These are phyloP conservation scores for Clytia hemisphaerica DNA, from an alignment of 30 jellyfish, hydroid and myxozoan species.

Conservation along the genomic window DNA sequence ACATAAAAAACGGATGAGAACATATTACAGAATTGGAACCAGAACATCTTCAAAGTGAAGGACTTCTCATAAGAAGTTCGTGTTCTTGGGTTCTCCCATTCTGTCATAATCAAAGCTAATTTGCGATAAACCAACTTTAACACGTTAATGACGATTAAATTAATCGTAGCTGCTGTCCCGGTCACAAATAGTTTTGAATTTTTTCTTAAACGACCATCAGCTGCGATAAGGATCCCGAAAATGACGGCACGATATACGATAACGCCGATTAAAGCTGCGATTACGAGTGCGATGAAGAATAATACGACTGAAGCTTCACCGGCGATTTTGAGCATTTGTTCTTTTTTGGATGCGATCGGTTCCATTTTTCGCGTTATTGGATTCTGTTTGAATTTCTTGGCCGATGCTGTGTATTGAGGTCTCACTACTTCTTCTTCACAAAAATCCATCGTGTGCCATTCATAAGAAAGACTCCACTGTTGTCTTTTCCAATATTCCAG, in stretches of 20 bases:
- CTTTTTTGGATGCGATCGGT: conserved; percentile 27
- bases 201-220: conserved; percentile 25
- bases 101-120: conserved; percentile 30
- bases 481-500: conserved; percentile 48
- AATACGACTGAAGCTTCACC: conserved; percentile 53
- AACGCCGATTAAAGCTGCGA: conserved; percentile 47
- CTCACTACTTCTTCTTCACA: conserved; percentile 32
- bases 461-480: conserved; percentile 33
- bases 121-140: conserved; percentile 14
- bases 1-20: conserved; percentile 55
- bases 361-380: conserved; percentile 38
- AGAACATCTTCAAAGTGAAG: conserved; percentile 51
- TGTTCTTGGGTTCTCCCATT: conserved; percentile 62
- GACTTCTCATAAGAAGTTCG: conserved; percentile 40
- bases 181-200: conserved; percentile 35
- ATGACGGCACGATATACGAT: conserved; percentile 47
- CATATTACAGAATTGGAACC: conserved; percentile 59
- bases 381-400: conserved; percentile 18
- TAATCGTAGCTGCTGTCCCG: conserved; percentile 43
- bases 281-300: conserved; percentile 27
- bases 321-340: conserved; percentile 11
- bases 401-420: conserved; percentile 42
- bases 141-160: conserved; percentile 26
- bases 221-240: conserved; percentile 26
- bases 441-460: conserved; percentile 36